Base-by-base conservation (phyloP, 2,797 vertebrate genomes). In the Molossus alvarezi region DNA sequence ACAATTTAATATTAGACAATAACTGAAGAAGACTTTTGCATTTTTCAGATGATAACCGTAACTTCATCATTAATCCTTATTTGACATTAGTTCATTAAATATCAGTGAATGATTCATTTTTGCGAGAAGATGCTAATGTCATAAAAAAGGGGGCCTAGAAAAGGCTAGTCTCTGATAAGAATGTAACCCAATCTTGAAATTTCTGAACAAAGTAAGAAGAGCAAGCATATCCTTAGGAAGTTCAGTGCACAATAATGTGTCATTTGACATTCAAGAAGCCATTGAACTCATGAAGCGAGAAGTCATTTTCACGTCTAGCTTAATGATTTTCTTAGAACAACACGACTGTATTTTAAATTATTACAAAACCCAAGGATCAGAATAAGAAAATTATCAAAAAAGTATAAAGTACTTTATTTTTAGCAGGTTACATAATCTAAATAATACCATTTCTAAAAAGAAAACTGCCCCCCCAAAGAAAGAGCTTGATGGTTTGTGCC, bases 21-120 rank as follows among this genome's bases (percentile, higher is more conserved):
- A 20, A 84, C 17, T 10, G 1, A 90, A 62, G 37, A 84, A 48
- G n/a, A 90, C 23, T 62, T 58, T 62, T 25, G 18, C 12, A 29
- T 55, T 27, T 84, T 90, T 58, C 33, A 64, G 7, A n/a, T 71
- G 53, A n/a, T 62, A 29, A 62, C 14, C 5, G 67, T 79, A 73
- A 73, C 8, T 23, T 29, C 1, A 33, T 75, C 6, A 73, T 33
- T 84, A 55, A 75, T 93, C 14, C 37, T 67, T 57, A 41, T 88
- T 58, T 93, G n/a, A 72, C 18, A 57, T 18, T 18, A 53, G 9
- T 58, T 90, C 17, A 62, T 65, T 80, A 94, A 85, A 91, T 76
- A 60, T 58, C 23, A 62, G 9, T 75, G 18, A 72, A 6, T 37
- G 58, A n/a, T 37, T 60, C n/a, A n/a, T 80, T 84, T 8, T 14